Conservation (phyloP, 1,140 invertebrate species). For the Sitodiplosis mosellana region DNA sequence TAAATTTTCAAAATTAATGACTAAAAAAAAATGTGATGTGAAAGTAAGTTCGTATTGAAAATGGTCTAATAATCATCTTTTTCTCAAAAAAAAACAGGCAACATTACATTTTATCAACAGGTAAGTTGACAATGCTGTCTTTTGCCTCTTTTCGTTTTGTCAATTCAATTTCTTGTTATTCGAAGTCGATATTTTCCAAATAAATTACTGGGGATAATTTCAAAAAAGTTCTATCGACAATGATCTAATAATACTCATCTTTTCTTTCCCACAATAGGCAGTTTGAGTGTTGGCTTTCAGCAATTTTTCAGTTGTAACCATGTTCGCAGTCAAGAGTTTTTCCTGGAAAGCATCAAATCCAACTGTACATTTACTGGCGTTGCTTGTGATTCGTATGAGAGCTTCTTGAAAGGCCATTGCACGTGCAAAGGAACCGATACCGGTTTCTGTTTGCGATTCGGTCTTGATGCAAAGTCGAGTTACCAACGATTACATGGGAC, state of each 20-base stretch:
- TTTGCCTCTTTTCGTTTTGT: too few relatives aligned
- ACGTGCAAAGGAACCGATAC: conserved; percentile 41
- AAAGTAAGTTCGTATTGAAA: too few relatives aligned
- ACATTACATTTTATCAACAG: conserved; percentile 31
- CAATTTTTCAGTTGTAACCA: conserved; percentile 71
- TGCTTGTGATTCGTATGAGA: conserved; percentile 58
- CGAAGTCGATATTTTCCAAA: too few relatives aligned
- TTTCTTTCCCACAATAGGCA: neutral
- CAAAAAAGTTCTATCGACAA: too few relatives aligned
- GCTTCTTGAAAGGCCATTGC: conserved; percentile 54
- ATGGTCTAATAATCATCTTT: too few relatives aligned
- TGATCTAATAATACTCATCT: conserved; percentile 12
- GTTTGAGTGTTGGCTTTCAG: conserved; percentile 32
- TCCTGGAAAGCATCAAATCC: conserved; percentile 65
- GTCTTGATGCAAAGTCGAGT: conserved; percentile 35
- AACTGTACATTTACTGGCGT: conserved; percentile 55
- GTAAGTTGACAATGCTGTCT: too few relatives aligned
- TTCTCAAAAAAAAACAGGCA: too few relatives aligned
- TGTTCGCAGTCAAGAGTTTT: conserved; percentile 64
- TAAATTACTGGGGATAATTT: too few relatives aligned
- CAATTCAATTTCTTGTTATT: too few relatives aligned
- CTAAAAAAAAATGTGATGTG: too few relatives aligned
- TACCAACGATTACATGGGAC: conserved; percentile 27
- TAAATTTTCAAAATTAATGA: too few relatives aligned
- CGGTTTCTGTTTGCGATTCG: conserved; percentile 43